These are phyloP conservation scores for Clanis bilineata DNA, from an alignment of 2,888 invertebrate species.

Conservation along the genomic window DNA sequence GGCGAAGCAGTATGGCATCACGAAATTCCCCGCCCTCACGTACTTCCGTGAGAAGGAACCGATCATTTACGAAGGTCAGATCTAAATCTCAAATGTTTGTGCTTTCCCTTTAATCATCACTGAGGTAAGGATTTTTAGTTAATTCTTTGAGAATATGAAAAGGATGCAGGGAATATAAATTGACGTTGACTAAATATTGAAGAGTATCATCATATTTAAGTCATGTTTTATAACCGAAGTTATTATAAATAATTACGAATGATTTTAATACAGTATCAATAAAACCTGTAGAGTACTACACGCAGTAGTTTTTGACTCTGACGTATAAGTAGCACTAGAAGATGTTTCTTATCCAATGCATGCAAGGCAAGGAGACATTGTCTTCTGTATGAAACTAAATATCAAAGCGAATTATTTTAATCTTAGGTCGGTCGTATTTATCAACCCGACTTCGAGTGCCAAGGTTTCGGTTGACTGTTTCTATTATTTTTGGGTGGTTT, in stretches of 20 bases:
- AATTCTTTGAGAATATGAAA: no score
- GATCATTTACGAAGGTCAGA: slow-evolving; percentile 95
- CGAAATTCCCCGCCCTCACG: slow-evolving; percentile 97
- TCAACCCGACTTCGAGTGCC: slow-evolving; percentile 2
- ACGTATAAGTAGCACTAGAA: neutral
- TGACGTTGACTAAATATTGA: no score
- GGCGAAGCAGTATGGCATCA: slow-evolving; percentile 98
- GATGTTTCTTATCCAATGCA: neutral
- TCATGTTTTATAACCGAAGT: no score
- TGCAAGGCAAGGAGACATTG: neutral
- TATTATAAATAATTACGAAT: no score
- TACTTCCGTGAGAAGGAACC: slow-evolving; percentile 98
- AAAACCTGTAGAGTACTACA: no score
- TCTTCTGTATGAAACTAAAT: neutral
- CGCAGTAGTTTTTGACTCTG: no score
- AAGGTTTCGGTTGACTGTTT: neutral
- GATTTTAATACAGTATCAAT: no score
- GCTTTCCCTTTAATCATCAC: neutral
- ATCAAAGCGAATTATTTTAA: slow-evolving; percentile 11
- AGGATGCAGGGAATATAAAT: no score
- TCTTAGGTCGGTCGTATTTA: slow-evolving; percentile 2
- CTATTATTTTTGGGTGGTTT: slow-evolving; percentile 9
- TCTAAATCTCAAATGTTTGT: neutral
- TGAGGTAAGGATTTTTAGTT: neutral
- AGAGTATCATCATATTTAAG: no score